Evolutionary conservation across 2,888 invertebrate genomes (phyloP).

Genomic region (Fabriciana adippe): DNA sequence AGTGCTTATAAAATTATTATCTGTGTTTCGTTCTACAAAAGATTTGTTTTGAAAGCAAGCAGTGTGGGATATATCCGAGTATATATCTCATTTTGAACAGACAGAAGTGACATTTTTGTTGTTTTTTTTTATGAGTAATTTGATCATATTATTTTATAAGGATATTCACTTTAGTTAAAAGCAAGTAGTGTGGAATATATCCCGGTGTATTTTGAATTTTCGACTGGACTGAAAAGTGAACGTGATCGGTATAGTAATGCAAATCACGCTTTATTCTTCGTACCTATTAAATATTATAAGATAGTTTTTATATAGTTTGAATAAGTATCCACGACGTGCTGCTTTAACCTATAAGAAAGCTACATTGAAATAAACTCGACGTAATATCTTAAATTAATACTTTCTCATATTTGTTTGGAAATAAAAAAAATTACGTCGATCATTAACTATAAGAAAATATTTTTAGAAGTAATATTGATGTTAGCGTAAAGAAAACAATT

Average conservation of each 20-base stretch:
- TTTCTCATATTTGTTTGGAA: background rate
- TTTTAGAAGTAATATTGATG: slow-evolving; percentile 57
- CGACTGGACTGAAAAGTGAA: slow-evolving; percentile 1
- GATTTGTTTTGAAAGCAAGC: background rate
- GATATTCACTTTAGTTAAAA: background rate
- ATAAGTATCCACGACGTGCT: background rate
- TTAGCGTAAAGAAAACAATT: slow-evolving; percentile 53
- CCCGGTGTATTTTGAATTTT: background rate
- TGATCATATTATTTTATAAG: no score
- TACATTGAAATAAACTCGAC: background rate
- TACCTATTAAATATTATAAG: slow-evolving; percentile 16
- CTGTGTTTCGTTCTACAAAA: no score
- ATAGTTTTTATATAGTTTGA: slow-evolving; percentile 3
- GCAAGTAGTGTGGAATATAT: background rate
- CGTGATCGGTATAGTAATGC: background rate
- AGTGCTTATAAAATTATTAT: no score
- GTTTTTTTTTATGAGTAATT: no score
- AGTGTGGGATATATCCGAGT: no score
- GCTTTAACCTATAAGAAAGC: no score
- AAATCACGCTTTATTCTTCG: slow-evolving; percentile 18
- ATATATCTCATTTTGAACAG: background rate
- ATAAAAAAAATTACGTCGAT: background rate
- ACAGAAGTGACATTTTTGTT: background rate
- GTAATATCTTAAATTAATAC: background rate
- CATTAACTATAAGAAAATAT: slow-evolving; percentile 21